A percentile compares a stretch with the other conserved stretches of the same genome.
phyloP scores from a whole-genome alignment of 2,797 vertebrate species.

The Xerus rutilus region DNA sequence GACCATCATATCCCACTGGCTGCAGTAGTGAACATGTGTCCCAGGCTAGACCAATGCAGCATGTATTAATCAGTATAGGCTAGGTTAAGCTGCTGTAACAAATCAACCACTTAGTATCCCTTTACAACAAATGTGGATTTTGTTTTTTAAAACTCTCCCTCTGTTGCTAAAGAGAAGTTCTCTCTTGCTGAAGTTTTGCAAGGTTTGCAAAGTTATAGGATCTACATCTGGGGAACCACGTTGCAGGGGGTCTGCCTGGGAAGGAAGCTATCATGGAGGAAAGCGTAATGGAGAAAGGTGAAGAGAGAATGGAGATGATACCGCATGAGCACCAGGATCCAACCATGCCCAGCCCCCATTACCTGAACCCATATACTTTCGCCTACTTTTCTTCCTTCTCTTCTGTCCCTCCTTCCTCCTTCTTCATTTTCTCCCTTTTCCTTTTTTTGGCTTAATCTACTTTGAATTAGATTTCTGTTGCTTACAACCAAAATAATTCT shows the following conservation, averaged over 20 bases:
- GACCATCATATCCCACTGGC: not conserved
- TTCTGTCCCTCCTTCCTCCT: not conserved
- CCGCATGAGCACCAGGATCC: not conserved
- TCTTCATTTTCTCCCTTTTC: not conserved
- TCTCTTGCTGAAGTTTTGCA: not conserved
- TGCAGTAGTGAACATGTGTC: not conserved
- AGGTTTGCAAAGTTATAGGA: not conserved
- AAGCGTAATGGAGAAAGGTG: not conserved
- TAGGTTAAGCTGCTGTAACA: not conserved
- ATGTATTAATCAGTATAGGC: not conserved
- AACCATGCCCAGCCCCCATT: not conserved
- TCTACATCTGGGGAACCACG: not conserved
- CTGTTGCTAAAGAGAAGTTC: not conserved
- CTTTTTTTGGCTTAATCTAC: not conserved
- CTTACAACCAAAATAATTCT: not conserved
- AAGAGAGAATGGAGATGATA: not conserved
- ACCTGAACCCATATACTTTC: not conserved
- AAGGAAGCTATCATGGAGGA: not conserved
- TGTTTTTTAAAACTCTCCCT: not conserved
- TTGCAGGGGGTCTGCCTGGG: not conserved
- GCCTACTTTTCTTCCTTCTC: not conserved
- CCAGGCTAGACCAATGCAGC: not conserved
- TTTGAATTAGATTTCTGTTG: not conserved
- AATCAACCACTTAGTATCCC: not conserved
- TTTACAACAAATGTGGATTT: not conserved